phyloP scores from a whole-genome alignment of 2,797 vertebrate genomes.

The Odontamblyopus lacepedii region DNA sequence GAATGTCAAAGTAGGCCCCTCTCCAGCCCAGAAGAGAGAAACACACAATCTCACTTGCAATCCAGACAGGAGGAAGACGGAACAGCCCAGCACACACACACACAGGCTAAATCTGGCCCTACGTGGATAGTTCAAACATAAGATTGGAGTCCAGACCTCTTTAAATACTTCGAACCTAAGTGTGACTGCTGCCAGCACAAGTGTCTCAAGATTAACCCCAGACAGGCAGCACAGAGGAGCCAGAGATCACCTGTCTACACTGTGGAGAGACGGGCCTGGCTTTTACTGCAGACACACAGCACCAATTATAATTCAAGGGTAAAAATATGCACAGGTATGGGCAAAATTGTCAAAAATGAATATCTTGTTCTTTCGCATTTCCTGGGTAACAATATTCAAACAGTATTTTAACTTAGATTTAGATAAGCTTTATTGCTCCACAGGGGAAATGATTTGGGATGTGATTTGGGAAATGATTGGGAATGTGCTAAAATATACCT shows the following conservation, averaged over 20 bases:
- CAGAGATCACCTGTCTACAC: slow-evolving; percentile 18
- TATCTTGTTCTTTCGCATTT: too few relatives aligned
- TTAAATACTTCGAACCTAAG: slow-evolving; percentile 59
- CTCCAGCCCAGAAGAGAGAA: slow-evolving; percentile 36
- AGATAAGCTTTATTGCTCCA: too few relatives aligned
- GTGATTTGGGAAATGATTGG: too few relatives aligned
- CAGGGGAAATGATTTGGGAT: too few relatives aligned
- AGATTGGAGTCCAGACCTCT: slow-evolving; percentile 35
- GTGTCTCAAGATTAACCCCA: slow-evolving; percentile 32
- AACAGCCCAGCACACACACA: slow-evolving; percentile 16
- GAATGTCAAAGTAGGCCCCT: slow-evolving; percentile 53
- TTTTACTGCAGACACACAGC: slow-evolving; percentile 17
- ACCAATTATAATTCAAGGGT: slow-evolving; percentile 6
- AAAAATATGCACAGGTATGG: not conserved
- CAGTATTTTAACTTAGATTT: too few relatives aligned
- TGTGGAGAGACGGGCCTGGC: slow-evolving; percentile 9
- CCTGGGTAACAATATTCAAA: too few relatives aligned
- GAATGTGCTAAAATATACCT: too few relatives aligned
- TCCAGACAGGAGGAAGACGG: slow-evolving; percentile 48
- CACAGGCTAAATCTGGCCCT: slow-evolving; percentile 49
- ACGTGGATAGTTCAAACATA: slow-evolving; percentile 61
- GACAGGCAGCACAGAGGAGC: slow-evolving; percentile 9
- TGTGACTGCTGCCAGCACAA: slow-evolving; percentile 37
- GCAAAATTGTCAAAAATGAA: too few relatives aligned
- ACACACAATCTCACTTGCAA: slow-evolving; percentile 48